Conservation (phyloP, 2,797 vertebrate species). For the Synanceia verrucosa region DNA sequence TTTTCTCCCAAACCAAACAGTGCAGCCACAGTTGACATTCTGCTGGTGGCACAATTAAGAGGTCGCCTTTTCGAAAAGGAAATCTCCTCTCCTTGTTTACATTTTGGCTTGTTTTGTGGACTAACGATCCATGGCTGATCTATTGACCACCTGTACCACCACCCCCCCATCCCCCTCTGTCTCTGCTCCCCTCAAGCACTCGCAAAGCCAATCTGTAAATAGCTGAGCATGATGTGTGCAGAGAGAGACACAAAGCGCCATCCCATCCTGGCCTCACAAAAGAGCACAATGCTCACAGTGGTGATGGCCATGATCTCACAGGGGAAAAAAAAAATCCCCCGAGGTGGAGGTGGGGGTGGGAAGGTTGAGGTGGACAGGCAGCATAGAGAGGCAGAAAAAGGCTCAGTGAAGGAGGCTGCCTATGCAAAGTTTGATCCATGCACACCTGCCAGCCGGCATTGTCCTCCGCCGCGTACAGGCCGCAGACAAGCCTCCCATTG, state of each 20-base stretch:
- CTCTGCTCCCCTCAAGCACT: slow-evolving; percentile 53
- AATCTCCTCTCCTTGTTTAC: slow-evolving; percentile 75
- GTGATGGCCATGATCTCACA: slow-evolving; percentile 37
- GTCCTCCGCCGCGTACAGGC: slow-evolving; percentile 63
- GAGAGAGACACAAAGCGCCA: slow-evolving; percentile 64
- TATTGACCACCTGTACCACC: slow-evolving; percentile 58
- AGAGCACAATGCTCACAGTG: slow-evolving; percentile 70
- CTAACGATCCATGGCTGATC: slow-evolving; percentile 59
- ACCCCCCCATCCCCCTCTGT: neutral
- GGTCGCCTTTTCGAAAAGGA: slow-evolving; percentile 53
- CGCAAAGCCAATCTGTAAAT: slow-evolving; percentile 78
- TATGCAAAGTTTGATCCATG: slow-evolving; percentile 83
- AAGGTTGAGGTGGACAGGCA: slow-evolving; percentile 41
- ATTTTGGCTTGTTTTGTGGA: slow-evolving; percentile 69
- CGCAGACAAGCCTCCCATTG: slow-evolving; percentile 81
- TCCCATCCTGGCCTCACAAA: slow-evolving; percentile 68
- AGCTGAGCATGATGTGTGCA: slow-evolving; percentile 59
- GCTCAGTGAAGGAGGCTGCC: slow-evolving; percentile 62
- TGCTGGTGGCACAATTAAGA: slow-evolving; percentile 65
- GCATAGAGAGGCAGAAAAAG: slow-evolving; percentile 39
- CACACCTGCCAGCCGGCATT: slow-evolving; percentile 83
- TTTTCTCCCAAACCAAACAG: slow-evolving; percentile 70
- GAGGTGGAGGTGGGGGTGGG: slow-evolving; percentile 21
- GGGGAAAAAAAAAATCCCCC: slow-evolving; percentile 15
- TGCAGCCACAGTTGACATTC: slow-evolving; percentile 74